Evolutionary conservation across 2,113 vertebrate genomes (phyloP).

Genomic region (Machaerirhynchus nigripectus): DNA sequence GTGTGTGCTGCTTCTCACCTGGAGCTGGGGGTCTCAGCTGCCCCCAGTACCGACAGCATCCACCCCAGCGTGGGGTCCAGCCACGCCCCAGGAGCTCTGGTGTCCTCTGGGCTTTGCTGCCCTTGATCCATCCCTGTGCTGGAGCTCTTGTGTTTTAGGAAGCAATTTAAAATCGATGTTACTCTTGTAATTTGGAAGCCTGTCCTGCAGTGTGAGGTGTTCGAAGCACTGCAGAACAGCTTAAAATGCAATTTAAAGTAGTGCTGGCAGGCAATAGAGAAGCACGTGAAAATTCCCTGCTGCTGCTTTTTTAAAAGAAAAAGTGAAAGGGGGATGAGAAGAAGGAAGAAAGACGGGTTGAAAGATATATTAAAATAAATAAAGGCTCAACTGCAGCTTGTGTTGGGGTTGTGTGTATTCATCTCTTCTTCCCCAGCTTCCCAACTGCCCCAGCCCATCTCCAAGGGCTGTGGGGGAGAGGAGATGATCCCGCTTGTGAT

Average conservation of each 20-base stretch:
- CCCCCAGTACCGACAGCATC: not conserved
- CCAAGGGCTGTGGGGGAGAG: not conserved
- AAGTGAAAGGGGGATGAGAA: not conserved
- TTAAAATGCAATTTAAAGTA: slow-evolving; percentile 47
- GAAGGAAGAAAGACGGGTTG: not conserved
- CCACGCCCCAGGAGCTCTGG: fast-evolving
- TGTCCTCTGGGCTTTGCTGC: not conserved
- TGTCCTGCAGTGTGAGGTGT: not conserved
- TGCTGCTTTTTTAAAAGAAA: not conserved
- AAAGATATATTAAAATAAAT: not conserved
- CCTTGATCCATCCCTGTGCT: not conserved
- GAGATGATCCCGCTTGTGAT: fast-evolving
- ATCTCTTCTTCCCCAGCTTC: not conserved
- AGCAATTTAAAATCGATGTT: slow-evolving; percentile 23
- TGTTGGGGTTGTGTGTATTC: not conserved
- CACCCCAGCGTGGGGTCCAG: fast-evolving
- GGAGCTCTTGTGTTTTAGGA: slow-evolving; percentile 8
- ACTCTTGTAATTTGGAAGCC: slow-evolving; percentile 31
- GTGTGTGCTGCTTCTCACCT: not conserved
- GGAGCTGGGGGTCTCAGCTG: not conserved
- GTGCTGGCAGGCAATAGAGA: slow-evolving; percentile 5
- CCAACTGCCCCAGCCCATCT: not conserved
- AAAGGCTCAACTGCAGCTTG: not conserved
- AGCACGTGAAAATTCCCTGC: slow-evolving; percentile 6
- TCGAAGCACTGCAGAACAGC: slow-evolving; percentile 9